Evolutionary conservation across 1,140 invertebrate species (phyloP).

Genomic region (Mizuhopecten yessoensis): DNA sequence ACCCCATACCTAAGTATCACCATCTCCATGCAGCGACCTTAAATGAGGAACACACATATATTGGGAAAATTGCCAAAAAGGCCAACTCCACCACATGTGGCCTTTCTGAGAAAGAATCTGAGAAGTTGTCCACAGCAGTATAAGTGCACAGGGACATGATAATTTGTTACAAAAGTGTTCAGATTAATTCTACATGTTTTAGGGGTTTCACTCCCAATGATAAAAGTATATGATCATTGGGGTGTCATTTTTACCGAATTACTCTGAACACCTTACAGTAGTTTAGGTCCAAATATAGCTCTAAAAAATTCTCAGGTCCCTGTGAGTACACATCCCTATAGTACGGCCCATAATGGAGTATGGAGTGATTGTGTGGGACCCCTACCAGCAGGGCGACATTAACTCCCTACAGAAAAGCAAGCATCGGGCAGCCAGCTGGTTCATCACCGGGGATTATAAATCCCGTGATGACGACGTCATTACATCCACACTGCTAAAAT

Average conservation of each 20-base stretch:
- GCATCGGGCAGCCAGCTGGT: no score
- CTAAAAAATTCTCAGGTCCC: no score
- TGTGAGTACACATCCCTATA: conserved; percentile 41
- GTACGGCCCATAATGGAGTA: conserved; percentile 55
- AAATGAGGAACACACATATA: conserved; percentile 31
- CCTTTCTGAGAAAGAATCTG: conserved; percentile 44
- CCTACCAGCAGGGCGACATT: conserved; percentile 39
- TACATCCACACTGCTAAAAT: neutral
- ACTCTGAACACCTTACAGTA: no score
- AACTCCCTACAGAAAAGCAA: conserved; percentile 46
- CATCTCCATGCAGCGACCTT: conserved; percentile 44
- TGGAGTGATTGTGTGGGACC: conserved; percentile 54
- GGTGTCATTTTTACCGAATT: no score
- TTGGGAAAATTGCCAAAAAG: conserved; percentile 12
- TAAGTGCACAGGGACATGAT: no score
- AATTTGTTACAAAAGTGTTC: no score
- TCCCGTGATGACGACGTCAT: neutral
- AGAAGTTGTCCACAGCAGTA: no score
- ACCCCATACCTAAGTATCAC: conserved; percentile 45
- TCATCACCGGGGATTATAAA: no score
- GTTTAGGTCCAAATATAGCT: no score
- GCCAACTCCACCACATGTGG: conserved; percentile 42
- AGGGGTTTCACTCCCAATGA: no score
- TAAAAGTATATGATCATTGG: no score
- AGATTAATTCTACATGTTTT: no score